phyloP scores from a whole-genome alignment of 2,888 invertebrate species.

The Mamestra brassicae region DNA sequence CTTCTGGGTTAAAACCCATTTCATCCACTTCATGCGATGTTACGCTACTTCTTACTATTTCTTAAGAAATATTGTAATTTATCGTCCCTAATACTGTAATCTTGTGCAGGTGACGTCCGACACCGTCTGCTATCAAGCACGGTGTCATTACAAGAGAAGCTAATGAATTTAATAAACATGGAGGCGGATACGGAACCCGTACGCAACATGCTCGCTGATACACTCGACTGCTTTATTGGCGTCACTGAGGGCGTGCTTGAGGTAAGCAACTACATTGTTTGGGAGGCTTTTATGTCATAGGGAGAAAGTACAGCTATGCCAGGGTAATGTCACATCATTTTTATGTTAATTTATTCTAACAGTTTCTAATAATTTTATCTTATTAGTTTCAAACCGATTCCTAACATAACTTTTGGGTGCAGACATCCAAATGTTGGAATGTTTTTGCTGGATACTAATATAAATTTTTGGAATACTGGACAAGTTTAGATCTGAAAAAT shows the following conservation, averaged over 20 bases:
- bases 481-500: too few relatives aligned
- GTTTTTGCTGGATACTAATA: too few relatives aligned
- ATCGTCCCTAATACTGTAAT: neutral
- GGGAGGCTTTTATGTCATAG: neutral
- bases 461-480: too few relatives aligned
- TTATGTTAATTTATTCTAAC: too few relatives aligned
- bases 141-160: constrained; percentile 82
- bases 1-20: neutral
- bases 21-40: neutral
- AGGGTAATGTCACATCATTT: too few relatives aligned
- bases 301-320: neutral
- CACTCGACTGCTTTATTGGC: constrained; percentile 94
- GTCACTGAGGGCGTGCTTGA: constrained; percentile 92
- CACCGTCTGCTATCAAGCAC: constrained; percentile 84
- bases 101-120: constrained; percentile 82
- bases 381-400: too few relatives aligned
- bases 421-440: too few relatives aligned
- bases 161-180: constrained; percentile 91
- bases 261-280: constrained; percentile 65
- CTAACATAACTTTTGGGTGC: too few relatives aligned
- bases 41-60: neutral
- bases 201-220: constrained; percentile 92
- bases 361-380: too few relatives aligned
- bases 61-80: neutral
- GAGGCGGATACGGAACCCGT: constrained; percentile 90